Evolutionary conservation across 35 echinoderm and acorn worm genomes (phyloP).

Genomic region (Anneissia japonica): DNA sequence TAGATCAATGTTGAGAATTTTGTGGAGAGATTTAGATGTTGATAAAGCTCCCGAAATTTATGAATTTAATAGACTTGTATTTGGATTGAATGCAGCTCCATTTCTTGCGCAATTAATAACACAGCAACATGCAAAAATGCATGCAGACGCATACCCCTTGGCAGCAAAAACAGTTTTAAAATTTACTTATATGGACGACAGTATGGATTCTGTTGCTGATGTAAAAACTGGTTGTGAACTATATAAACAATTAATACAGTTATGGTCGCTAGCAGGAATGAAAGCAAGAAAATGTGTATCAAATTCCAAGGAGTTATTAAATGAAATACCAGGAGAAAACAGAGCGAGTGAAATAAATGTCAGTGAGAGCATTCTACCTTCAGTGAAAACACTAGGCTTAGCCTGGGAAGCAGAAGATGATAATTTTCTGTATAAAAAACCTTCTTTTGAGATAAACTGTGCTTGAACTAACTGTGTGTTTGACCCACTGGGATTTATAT

Average conservation of each 20-base stretch:
- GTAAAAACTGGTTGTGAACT: neutral
- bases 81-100: slow-evolving; percentile 19
- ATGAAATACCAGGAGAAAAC: slow-evolving; percentile 32
- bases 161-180: slow-evolving; percentile 19
- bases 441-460: neutral
- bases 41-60: neutral
- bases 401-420: slow-evolving; percentile 38
- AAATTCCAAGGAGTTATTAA: slow-evolving; percentile 26
- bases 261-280: slow-evolving; percentile 14
- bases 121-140: slow-evolving; percentile 2
- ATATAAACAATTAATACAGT: slow-evolving; percentile 17
- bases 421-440: neutral
- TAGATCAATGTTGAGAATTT: slow-evolving; percentile 22
- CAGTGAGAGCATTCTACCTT: slow-evolving; percentile 10
- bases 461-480: slow-evolving; percentile 28
- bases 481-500: slow-evolving; percentile 26
- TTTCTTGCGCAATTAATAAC: slow-evolving; percentile 12
- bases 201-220: slow-evolving; percentile 8
- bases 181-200: slow-evolving; percentile 37
- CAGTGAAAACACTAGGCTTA: slow-evolving; percentile 19
- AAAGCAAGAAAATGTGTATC: slow-evolving; percentile 29
- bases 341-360: slow-evolving; percentile 30
- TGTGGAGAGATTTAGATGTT: slow-evolving; percentile 10
- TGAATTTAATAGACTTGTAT: slow-evolving; percentile 20
- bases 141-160: neutral